Percentiles rank a stretch among this genome's conserved stretches.
These are phyloP conservation scores for Brachionus paranguensis DNA, from an alignment of 1,140 invertebrate genomes.

Conservation along the genomic window DNA sequence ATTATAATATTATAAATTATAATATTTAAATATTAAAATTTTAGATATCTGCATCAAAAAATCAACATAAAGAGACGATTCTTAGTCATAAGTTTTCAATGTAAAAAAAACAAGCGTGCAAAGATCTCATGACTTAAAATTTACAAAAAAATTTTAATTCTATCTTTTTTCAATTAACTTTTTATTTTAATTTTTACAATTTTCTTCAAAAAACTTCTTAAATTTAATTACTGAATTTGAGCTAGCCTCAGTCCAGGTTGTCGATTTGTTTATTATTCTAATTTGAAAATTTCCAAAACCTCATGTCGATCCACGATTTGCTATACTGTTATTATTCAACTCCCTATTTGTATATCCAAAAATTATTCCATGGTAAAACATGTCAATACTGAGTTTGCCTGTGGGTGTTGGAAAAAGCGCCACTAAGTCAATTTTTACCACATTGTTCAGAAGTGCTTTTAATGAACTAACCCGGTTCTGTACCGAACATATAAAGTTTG, in stretches of 20 bases:
- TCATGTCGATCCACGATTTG: slow-evolving; percentile 19
- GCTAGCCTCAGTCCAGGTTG: background rate
- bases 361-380: background rate
- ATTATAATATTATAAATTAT: slow-evolving; percentile 5
- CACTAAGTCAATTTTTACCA: background rate
- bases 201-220: background rate
- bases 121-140: background rate
- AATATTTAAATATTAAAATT: background rate
- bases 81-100: background rate
- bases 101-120: background rate
- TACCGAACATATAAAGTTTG: background rate
- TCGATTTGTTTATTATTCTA: background rate
- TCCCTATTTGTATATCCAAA: background rate
- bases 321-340: background rate
- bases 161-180: background rate
- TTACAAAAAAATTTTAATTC: background rate
- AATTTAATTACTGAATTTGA: background rate
- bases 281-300: slow-evolving; percentile 10
- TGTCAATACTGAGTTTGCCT: background rate
- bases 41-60: background rate
- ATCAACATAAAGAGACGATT: background rate
- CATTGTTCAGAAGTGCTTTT: slow-evolving; percentile 12
- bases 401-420: slow-evolving; percentile 12
- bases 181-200: background rate
- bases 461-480: background rate